Evolutionary conservation across 2,113 vertebrate species (phyloP).

Genomic region (Gorsachius goisagi): DNA sequence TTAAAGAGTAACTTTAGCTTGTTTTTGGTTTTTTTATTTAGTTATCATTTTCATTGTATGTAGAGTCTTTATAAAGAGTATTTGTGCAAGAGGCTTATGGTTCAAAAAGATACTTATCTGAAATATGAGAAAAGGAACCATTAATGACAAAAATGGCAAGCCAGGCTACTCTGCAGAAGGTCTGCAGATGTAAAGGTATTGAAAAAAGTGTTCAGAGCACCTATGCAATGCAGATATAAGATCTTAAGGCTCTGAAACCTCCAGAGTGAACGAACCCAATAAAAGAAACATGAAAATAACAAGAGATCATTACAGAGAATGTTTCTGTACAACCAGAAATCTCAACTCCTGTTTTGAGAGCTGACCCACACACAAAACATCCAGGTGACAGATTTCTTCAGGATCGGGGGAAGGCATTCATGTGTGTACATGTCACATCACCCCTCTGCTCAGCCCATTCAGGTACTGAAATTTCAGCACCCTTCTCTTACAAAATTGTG

Average conservation of each 20-base stretch:
- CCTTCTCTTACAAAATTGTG: background rate
- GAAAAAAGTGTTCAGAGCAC: background rate
- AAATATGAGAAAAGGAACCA: background rate
- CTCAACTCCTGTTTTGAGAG: background rate
- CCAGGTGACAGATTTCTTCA: background rate
- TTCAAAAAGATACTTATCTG: slow-evolving; percentile 2
- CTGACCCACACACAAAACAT: background rate
- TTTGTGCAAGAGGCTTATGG: background rate
- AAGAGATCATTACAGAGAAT: background rate
- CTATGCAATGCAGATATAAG: background rate
- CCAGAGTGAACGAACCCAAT: background rate
- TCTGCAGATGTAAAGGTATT: background rate
- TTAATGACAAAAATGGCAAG: slow-evolving; percentile 34
- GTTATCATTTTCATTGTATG: background rate
- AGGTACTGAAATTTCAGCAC: background rate
- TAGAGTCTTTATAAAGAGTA: background rate
- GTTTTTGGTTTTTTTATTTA: background rate
- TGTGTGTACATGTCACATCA: background rate
- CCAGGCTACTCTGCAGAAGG: background rate
- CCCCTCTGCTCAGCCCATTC: background rate
- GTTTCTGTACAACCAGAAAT: slow-evolving; percentile 2
- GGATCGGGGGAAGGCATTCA: background rate
- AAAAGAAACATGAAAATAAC: slow-evolving; percentile 16
- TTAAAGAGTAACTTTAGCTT: background rate
- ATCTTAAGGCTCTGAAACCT: background rate